Conservation (phyloP, 2,888 invertebrate species). For the Drosophila rellima region DNA sequence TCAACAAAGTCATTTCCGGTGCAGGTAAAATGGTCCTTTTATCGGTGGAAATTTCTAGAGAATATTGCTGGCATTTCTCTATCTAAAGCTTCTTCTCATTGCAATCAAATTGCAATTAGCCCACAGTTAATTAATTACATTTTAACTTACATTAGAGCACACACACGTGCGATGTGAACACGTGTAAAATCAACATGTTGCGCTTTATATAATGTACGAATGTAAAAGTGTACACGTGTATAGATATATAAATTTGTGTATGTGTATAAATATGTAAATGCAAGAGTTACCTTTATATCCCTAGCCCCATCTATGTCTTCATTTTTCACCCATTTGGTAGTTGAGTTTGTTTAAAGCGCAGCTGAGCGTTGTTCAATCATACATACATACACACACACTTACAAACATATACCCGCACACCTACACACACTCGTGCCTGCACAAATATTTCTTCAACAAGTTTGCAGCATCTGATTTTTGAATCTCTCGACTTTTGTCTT, state of each 20-base stretch:
- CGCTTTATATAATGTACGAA: constrained; percentile 37
- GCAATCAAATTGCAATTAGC: constrained; percentile 75
- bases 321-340: constrained; percentile 30
- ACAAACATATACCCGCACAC: not conserved
- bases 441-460: constrained; percentile 77
- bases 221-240: not conserved
- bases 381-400: not conserved
- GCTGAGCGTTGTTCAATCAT: constrained; percentile 49
- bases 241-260: constrained; percentile 4
- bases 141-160: constrained; percentile 42
- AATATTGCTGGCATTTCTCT: constrained; percentile 20
- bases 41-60: constrained; percentile 1
- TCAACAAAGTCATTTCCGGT: constrained; percentile 13
- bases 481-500: constrained; percentile 69
- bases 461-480: constrained; percentile 77
- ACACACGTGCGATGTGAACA: constrained; percentile 53
- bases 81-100: constrained; percentile 25
- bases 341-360: constrained; percentile 44
- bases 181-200: constrained; percentile 77
- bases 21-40: not conserved
- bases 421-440: constrained; percentile 22
- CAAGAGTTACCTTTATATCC: not conserved
- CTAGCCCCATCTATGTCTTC: constrained; percentile 31
- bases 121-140: constrained; percentile 72
- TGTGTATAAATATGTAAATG: constrained; percentile 7